Evolutionary conservation across 2,113 vertebrate species (phyloP), one percentile per base, ranked within the genome.

Genomic region (Sinocyclocheilus anshuiensis): DNA sequence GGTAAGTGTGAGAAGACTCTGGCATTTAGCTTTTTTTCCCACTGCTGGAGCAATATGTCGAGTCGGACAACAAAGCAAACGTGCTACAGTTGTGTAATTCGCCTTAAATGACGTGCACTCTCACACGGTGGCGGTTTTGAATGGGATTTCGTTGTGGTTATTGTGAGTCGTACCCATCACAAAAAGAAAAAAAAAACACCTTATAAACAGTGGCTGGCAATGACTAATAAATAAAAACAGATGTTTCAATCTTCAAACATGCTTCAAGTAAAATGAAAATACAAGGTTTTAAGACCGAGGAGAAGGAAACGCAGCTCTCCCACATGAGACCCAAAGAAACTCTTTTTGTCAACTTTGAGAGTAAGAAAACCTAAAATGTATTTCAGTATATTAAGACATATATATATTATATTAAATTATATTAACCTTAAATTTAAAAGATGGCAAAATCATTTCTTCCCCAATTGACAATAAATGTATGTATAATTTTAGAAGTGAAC

Each of bases 11-110:
- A 77, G 83, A 67, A 74, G 33, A 72, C 84, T 75, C 88, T 91
- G 89, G 90, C 89, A 90, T 92, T 83, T 90, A 84, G 87, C 89
- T 48, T 77, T 85, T 86, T 88, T 89, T 84, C 92, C 83, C 65
- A 67, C 81, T 87, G 85, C 85, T 90, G 72, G 89, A 87, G 89
- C 85, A 83, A 74, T 87, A 77, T 85, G 80, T 87, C 75, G 71
- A 29, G 72, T 77, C 76, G 85, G 72, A 88, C 85, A 89, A 89
- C 78, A 65, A 77, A 84, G 50, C 71, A 74, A 84, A 79, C 81
- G 83, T 78, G 84, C 82, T 77, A 74, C 77, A 39, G 88, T 84
- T 81, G 71, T 90, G 90, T 90, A 90, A 89, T 89, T 85, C 79
- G 63, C 75, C 81, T 86, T 87, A 83, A 88, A 84, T 86, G 89